Conservation (phyloP, 2,797 vertebrate genomes). For the Aldrovandia affinis region DNA sequence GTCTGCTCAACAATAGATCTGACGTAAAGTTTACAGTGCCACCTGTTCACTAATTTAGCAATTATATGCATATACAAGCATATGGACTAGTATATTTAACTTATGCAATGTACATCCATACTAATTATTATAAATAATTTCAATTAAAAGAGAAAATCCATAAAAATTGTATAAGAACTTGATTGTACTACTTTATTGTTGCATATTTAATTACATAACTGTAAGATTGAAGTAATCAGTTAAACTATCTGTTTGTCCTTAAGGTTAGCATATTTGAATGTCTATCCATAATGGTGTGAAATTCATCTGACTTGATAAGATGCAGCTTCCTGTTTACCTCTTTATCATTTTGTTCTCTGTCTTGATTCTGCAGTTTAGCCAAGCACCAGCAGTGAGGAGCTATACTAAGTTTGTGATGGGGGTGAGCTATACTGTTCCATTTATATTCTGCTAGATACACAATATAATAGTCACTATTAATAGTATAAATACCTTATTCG, state of each 20-base stretch:
- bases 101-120: too few species aligned
- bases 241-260: neutral
- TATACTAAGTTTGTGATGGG: constrained; percentile 90
- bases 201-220: too few species aligned
- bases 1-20: neutral
- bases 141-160: too few species aligned
- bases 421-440: constrained; percentile 57
- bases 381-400: constrained; percentile 83
- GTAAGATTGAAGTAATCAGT: neutral
- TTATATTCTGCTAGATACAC: neutral
- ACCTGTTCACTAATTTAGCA: neutral
- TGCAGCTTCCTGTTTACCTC: neutral
- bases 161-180: too few species aligned
- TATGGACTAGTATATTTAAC: neutral
- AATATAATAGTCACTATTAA: neutral
- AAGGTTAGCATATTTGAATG: neutral
- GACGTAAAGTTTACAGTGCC: neutral
- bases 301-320: neutral
- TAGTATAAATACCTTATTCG: too few species aligned
- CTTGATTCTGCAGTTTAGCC: constrained; percentile 77
- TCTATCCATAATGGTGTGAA: neutral
- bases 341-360: constrained; percentile 34
- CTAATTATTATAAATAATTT: too few species aligned
- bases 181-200: too few species aligned
- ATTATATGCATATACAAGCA: neutral